Evolutionary conservation across 1,140 invertebrate species (phyloP).

Genomic region (Ladona fulva): DNA sequence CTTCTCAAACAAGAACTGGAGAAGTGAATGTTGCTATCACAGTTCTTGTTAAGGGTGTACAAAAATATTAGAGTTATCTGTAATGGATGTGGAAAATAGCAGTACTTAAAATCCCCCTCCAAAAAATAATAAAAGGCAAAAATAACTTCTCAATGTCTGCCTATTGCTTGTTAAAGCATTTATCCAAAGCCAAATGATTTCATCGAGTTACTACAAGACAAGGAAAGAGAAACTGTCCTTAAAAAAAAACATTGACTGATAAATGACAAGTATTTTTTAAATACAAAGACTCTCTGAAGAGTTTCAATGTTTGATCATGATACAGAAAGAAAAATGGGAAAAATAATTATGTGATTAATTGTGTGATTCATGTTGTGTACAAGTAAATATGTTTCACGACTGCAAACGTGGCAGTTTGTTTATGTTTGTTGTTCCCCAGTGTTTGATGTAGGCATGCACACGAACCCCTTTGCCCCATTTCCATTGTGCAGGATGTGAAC

Average conservation of each 20-base stretch:
- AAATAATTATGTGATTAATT: neutral
- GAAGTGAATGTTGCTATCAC: neutral
- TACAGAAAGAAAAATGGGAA: neutral
- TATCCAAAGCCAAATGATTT: neutral
- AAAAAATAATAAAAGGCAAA: neutral
- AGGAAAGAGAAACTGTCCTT: neutral
- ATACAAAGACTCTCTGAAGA: neutral
- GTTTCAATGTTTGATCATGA: neutral
- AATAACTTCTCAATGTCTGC: neutral
- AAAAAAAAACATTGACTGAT: neutral
- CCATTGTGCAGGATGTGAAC: neutral
- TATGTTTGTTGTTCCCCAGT: neutral
- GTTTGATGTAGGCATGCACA: neutral
- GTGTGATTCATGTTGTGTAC: slow-evolving; percentile 4
- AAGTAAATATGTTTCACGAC: neutral
- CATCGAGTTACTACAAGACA: neutral
- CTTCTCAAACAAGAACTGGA: neutral
- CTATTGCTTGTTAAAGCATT: neutral
- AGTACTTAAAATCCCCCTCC: neutral
- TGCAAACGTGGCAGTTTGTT: neutral
- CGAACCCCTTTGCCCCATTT: neutral
- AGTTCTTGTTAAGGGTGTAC: neutral
- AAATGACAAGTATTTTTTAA: slow-evolving; percentile 1
- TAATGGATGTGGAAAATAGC: neutral
- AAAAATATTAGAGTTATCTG: neutral